Base-by-base conservation (phyloP, 2,797 vertebrate genomes). In the Urosaurus nigricauda region DNA sequence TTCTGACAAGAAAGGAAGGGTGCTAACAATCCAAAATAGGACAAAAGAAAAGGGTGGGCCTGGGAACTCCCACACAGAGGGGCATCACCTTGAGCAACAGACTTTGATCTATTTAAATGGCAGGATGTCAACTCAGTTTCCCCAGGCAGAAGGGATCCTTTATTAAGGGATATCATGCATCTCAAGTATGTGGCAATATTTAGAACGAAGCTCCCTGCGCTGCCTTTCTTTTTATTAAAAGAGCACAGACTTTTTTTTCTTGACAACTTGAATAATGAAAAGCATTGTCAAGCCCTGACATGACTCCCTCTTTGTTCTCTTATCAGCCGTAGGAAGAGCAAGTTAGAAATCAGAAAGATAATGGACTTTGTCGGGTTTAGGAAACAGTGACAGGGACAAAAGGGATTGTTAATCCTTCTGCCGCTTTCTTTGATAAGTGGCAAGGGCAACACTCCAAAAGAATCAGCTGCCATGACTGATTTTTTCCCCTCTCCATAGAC, bases 221-320 rank as follows among this genome's bases (percentile, higher is more conserved):
- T 32, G 21, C 24, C 3, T 14, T 73, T 47, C 14, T 2, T 16
- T 60, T 88, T 63, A 51, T 40, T 60, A 24, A 88, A 82, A 75
- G 2, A 51, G 21, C 5, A 16, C 47, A 16, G 13, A 32, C 24
- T 1, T 6, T 73, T 87, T 43, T 24, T 26, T 60, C 79, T 63
- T 17, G 58, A 17, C 12, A 26, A 32, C 32, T 35, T 83, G 87
- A 83, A 87, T 75, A 51, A 83, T 83, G 79, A 75, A 82, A 88
- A 63, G 84, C 11, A 51, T 60, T 40, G 21, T 60, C 26, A 70
- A 56, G 65, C 24, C 37, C 26, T 16, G 5, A 43, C 56, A 32
- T 29, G 14, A 21, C 29, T 19, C 26, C 74, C 29, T 73, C 65
- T 43, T 43, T 37, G 37, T 80, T 74, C 51, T 73, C 68, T 56